phyloP scores from a whole-genome alignment of 2,797 vertebrate genomes.

The Cygnus olor region DNA sequence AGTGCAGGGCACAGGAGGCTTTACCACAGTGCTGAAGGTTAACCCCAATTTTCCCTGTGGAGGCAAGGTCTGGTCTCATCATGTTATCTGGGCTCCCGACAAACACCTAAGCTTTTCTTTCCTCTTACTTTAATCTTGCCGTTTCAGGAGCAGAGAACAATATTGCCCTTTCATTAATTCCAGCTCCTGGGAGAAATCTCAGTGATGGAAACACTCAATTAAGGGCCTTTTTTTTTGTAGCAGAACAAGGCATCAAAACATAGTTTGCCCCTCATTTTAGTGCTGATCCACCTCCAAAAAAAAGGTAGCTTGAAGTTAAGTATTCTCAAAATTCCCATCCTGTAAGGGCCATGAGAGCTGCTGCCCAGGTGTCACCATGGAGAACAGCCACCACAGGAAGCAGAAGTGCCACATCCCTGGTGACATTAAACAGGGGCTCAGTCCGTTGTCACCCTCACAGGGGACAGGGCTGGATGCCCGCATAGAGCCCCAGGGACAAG shows the following conservation, averaged over 20 bases:
- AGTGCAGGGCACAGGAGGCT: not conserved
- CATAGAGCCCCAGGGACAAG: not conserved
- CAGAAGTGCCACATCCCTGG: not conserved
- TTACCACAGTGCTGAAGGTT: not conserved
- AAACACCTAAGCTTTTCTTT: not conserved
- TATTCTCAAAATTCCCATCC: not conserved
- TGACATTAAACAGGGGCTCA: not conserved
- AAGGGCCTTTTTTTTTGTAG: not conserved
- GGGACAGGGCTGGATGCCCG: rapidly evolving
- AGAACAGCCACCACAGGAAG: not conserved
- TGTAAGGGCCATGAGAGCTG: not conserved
- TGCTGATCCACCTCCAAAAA: not conserved
- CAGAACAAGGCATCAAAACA: not conserved
- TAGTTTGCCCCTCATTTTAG: not conserved
- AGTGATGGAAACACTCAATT: not conserved
- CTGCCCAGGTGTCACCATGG: not conserved
- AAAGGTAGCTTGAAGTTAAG: not conserved
- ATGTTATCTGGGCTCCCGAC: not conserved
- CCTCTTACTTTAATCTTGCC: not conserved
- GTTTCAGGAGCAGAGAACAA: not conserved
- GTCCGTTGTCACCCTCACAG: not conserved
- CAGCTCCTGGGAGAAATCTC: not conserved
- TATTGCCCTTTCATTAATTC: not conserved
- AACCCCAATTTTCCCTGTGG: not conserved
- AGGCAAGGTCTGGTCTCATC: not conserved